Evolutionary conservation across 37 sponge, comb jelly and placozoan species (phyloP).

Genomic region (Halisarca cf. caerulea): DNA sequence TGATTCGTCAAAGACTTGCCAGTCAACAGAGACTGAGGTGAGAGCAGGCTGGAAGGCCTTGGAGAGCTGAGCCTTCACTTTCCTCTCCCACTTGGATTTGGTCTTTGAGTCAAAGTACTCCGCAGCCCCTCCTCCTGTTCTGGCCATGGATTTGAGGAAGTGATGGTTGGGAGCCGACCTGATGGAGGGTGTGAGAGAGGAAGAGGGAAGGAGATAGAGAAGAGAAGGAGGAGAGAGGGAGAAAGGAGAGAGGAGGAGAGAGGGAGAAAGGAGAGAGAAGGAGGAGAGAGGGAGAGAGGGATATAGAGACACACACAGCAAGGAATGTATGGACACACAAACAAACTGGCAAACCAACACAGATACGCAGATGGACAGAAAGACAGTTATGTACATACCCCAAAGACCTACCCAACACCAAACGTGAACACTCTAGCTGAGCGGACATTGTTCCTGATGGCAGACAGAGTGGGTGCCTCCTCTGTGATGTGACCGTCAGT

Average conservation of each 20-base stretch:
- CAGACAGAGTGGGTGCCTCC: constrained; percentile 48
- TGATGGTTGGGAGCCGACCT: constrained; percentile 88
- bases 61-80: constrained; percentile 70
- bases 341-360: no score
- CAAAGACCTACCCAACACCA: neutral
- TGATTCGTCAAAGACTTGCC: constrained; percentile 88
- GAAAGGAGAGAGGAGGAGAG: neutral
- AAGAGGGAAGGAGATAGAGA: neutral
- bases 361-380: no score
- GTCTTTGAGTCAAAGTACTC: constrained; percentile 85
- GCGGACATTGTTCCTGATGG: constrained; percentile 44
- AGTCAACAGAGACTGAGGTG: constrained; percentile 77
- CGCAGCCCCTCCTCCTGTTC: constrained; percentile 80
- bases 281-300: constrained; percentile 6
- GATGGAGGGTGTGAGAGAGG: no score
- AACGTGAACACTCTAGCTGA: constrained; percentile 59
- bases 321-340: no score
- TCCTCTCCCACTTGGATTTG: constrained; percentile 92
- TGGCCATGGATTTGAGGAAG: constrained; percentile 83
- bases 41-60: constrained; percentile 95
- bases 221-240: neutral
- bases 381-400: no score
- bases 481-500: constrained; percentile 88
- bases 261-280: neutral
- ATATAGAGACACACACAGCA: no score